Base-by-base conservation (phyloP, 2,888 invertebrate genomes). In the Helicoverpa assulta region DNA sequence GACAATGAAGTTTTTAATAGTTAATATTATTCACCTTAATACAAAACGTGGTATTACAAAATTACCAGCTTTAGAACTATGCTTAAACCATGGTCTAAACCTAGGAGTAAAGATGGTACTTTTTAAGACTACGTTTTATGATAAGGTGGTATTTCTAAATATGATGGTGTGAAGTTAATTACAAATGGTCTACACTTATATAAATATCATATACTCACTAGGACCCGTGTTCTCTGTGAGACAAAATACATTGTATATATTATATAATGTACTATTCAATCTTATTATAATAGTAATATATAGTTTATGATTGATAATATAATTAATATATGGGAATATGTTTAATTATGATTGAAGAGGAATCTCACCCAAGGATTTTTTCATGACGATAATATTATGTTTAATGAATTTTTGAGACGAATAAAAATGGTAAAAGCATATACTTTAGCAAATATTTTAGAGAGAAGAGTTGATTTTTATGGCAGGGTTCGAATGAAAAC, bases 211-310 rank as follows among this genome's bases (percentile, higher is more conserved):
- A 92, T 95, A 95, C 95, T 95, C 93, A 95, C 95, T 94, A 90
- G 95, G 92, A 89, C 94, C 95, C 91, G 95, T 93, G 94, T 93
- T 95, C 85, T 95, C 95, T 95, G 95, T 88, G 90, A 90, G 92
- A 93, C 88, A 94, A 94, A 94, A 93, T 90, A 91, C 86, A 93
- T 89, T 21, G 86, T 52, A 80, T 52, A 80, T 79, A 78, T 88
- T 87, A 89, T 84, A 88, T 80, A 80, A 83, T 80, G 77, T 69
- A 78, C 37, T 58, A 5, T 64, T 61, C 54, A 67, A 8, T 33
- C 21, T 62, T 67, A 61, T n/a, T 59, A 43, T 1, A 56, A 52
- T n/a, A 57, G 52, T 14, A 40, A 40, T 76, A 55, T 70, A 37
- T 26, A 26, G 5, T 29, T 43, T 5, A 52, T 61, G 54, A 51